Base-by-base conservation (phyloP, 1,140 invertebrate genomes). In the Drosophila sp. region DNA sequence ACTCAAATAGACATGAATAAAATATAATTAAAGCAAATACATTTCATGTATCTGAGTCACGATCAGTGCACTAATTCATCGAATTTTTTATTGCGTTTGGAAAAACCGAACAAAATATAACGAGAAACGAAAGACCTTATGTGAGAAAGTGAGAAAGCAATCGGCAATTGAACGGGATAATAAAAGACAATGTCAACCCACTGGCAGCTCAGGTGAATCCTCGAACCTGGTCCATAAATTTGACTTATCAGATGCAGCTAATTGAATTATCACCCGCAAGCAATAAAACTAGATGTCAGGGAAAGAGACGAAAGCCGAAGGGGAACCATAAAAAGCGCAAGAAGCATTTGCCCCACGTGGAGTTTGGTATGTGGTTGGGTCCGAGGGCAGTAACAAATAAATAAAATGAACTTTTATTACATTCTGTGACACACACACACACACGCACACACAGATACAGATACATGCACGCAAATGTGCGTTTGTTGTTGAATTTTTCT, bases 211-310 rank as follows among this genome's bases (percentile, higher is more conserved):
- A 41, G 53, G 32, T 63, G 40, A 58, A 53, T 9, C 40, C 11
- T 41, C 21, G n/a, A 41, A 18, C 16, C 40, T 11, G n/a, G 43
- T 14, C 27, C 65, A 86, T 79, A 86, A 80, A 77, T 70, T 58
- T 54, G 57, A 61, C 61, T 78, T 82, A 76, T 71, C 61, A 61
- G 64, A 53, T 38, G 50, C 51, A 78, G 65, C 71, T 81, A 78
- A 87, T 81, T 86, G 71, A 86, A 87, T 81, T 87, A 81, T 78
- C 65, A 57, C 48, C 62, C 58, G 41, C 34, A 46, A 65, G 74
- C 71, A 13, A 45, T 53, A 38, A 62, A 51, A 53, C 67, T 80
- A 64, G 58, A 72, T 43, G 61, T 50, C 43, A 40, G 11, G 5
- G 16, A 7, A 7, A 7, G 1, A 16, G 13, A 1, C 34, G 14